Percentiles rank a stretch among this genome's conserved stretches.
Evolutionary conservation across 1,140 invertebrate species (phyloP).

Genomic region (Panulirus ornatus): DNA sequence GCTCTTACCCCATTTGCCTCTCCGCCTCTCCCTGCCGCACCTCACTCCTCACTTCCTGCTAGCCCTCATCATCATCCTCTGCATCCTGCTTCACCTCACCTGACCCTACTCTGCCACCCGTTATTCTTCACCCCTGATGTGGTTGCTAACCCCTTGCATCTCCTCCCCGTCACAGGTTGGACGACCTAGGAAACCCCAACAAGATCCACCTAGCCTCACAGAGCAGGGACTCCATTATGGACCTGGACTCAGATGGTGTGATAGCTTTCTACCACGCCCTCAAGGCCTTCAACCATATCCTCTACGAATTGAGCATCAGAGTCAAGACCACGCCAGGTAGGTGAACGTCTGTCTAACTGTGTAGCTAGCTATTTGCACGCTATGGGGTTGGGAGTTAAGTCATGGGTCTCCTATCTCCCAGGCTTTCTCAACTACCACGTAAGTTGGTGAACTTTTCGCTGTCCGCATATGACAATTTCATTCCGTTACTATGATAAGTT

Average conservation of each 20-base stretch:
- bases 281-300: slow-evolving; percentile 41
- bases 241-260: slow-evolving; percentile 43
- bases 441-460: too few relatives aligned
- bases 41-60: neutral
- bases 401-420: too few relatives aligned
- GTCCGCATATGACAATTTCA: too few relatives aligned
- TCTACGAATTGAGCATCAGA: slow-evolving; percentile 32
- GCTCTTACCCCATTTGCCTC: too few relatives aligned
- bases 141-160: neutral
- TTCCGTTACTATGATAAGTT: too few relatives aligned
- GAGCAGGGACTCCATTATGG: slow-evolving; percentile 54
- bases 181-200: slow-evolving; percentile 15
- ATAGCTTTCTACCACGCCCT: slow-evolving; percentile 50
- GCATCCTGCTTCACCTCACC: neutral
- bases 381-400: too few relatives aligned
- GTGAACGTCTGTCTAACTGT: neutral
- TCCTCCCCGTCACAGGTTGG: slow-evolving; percentile 16
- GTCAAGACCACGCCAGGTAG: slow-evolving; percentile 57
- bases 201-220: slow-evolving; percentile 56
- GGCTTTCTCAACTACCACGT: too few relatives aligned
- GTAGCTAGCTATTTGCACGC: neutral
- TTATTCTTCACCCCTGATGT: neutral
- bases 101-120: neutral
- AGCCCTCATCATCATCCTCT: neutral
- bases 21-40: neutral